These are phyloP conservation scores for Miniopterus natalensis DNA, from an alignment of 2,113 vertebrate species.

Conservation along the genomic window DNA sequence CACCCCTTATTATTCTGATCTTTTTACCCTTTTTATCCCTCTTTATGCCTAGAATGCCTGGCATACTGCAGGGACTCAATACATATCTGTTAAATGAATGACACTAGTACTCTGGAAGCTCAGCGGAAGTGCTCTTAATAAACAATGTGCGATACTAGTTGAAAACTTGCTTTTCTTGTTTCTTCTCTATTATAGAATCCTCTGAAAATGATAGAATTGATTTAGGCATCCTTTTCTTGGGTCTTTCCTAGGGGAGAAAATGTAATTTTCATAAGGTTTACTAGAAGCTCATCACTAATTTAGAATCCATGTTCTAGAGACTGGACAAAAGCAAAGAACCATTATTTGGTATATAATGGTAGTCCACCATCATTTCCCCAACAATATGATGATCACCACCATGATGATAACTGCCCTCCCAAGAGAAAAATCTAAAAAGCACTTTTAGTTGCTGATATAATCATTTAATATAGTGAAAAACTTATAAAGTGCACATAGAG, in stretches of 20 bases:
- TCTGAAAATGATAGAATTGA: neutral
- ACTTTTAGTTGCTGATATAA: slow-evolving; percentile 38
- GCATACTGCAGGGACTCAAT: neutral
- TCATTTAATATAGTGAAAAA: slow-evolving; percentile 52
- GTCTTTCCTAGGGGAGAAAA: neutral
- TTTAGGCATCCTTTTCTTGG: neutral
- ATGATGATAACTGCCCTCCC: neutral
- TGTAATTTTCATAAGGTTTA: neutral
- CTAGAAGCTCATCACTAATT: slow-evolving; percentile 20
- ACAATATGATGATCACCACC: neutral
- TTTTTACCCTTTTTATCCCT: neutral
- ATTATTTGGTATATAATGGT: neutral
- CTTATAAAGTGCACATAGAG: neutral
- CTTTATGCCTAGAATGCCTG: neutral
- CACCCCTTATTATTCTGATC: neutral
- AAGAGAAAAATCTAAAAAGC: slow-evolving; percentile 10
- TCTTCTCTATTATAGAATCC: slow-evolving; percentile 50
- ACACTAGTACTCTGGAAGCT: neutral
- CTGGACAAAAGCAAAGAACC: neutral
- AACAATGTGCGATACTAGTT: slow-evolving; percentile 30
- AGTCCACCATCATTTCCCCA: neutral
- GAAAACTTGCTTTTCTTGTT: slow-evolving; percentile 17
- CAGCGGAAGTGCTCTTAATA: slow-evolving; percentile 34
- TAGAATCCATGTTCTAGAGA: slow-evolving; percentile 19
- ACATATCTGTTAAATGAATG: slow-evolving; percentile 43